A percentile compares a stretch with the other conserved stretches of the same genome.
Conservation (phyloP, 2,888 invertebrate genomes). For the Euzetes globulus region DNA sequence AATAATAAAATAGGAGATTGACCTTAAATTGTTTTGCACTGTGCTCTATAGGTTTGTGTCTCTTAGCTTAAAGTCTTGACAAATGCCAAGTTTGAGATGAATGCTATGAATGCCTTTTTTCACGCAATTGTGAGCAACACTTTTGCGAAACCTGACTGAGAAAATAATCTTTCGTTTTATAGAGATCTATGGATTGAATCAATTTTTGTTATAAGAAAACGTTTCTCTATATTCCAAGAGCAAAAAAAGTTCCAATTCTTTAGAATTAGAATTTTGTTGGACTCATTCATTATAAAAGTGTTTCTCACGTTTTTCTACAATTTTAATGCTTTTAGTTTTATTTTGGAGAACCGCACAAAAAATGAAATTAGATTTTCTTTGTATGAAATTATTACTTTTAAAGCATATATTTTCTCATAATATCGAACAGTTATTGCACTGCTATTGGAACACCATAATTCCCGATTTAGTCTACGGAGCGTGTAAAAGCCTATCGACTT, state of each 20-base stretch:
- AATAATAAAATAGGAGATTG: conserved; percentile 23
- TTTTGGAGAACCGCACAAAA: neutral
- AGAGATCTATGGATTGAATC: neutral
- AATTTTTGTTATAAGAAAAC: neutral
- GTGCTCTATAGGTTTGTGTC: neutral
- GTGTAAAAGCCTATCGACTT: neutral
- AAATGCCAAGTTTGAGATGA: conserved; percentile 20
- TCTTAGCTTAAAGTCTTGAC: neutral
- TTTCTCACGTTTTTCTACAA: conserved; percentile 14
- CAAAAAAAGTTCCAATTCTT: neutral
- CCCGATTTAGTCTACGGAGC: neutral
- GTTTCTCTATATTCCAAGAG: neutral
- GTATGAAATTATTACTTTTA: neutral
- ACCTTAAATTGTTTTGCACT: conserved; percentile 18
- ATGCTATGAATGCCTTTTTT: neutral
- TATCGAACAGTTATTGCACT: neutral
- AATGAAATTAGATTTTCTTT: conserved; percentile 10
- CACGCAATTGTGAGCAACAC: conserved; percentile 11
- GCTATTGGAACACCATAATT: neutral
- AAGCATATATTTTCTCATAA: neutral
- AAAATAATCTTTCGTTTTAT: neutral
- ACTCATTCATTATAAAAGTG: neutral
- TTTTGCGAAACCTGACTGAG: neutral
- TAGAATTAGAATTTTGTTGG: neutral
- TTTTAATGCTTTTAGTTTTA: neutral